Evolutionary conservation across 2,797 vertebrate species (phyloP).

Genomic region (Somateria mollissima): DNA sequence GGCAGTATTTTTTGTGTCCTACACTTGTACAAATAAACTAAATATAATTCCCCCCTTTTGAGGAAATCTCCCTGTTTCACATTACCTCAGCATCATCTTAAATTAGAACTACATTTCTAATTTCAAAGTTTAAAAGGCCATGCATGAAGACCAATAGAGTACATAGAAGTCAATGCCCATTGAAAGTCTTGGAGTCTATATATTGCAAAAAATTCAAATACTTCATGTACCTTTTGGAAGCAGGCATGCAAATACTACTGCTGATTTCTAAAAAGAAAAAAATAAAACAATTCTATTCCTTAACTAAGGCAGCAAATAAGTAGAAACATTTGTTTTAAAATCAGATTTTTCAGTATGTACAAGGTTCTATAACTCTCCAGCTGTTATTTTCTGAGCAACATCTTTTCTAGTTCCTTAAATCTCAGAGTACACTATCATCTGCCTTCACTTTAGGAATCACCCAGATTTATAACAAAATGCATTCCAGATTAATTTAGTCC

Average conservation of each 20-base stretch:
- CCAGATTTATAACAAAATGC: background rate
- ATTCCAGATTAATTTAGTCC: background rate
- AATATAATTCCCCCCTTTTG: background rate
- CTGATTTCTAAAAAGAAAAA: background rate
- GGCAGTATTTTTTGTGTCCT: background rate
- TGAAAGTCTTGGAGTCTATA: no score
- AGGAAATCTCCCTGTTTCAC: background rate
- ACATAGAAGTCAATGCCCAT: no score
- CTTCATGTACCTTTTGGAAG: background rate
- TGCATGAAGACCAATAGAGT: background rate
- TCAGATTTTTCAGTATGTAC: background rate
- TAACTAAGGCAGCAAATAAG: background rate
- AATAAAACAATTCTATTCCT: background rate
- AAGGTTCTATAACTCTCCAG: background rate
- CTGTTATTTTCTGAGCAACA: background rate
- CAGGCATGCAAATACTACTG: background rate
- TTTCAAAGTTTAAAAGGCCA: background rate
- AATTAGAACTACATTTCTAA: background rate
- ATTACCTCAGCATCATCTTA: background rate
- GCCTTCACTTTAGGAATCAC: background rate
- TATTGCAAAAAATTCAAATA: background rate
- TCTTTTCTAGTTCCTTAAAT: background rate
- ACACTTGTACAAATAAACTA: background rate
- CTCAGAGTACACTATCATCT: background rate
- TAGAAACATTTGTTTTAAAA: background rate